phyloP scores from a whole-genome alignment of 2,797 vertebrate genomes.

The Taenioides sp. region DNA sequence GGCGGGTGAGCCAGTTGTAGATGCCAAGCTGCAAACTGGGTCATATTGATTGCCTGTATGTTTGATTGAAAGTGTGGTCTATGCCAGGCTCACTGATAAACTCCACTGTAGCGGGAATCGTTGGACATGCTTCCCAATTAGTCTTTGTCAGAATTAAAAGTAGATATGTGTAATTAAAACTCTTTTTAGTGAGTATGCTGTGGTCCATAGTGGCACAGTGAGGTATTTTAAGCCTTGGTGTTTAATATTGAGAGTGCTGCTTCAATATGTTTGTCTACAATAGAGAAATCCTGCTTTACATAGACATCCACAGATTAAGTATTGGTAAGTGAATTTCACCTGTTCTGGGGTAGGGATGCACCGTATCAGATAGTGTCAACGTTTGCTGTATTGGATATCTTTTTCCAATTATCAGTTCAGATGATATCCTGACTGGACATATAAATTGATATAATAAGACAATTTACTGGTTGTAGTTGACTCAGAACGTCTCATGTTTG shows the following conservation, averaged over 20 bases:
- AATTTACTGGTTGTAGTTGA: too few relatives aligned
- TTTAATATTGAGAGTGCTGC: neutral
- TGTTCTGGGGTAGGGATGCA: too few relatives aligned
- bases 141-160: neutral
- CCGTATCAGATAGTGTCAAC: too few relatives aligned
- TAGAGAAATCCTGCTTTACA: neutral
- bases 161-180: constrained; percentile 14
- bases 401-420: too few relatives aligned
- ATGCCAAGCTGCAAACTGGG: constrained; percentile 52
- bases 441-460: too few relatives aligned
- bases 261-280: neutral
- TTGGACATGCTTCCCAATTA: constrained; percentile 10
- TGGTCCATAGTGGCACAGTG: neutral
- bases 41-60: constrained; percentile 48
- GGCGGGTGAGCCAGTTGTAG: neutral
- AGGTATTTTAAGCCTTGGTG: neutral
- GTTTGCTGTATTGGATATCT: too few relatives aligned
- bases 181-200: constrained; percentile 10
- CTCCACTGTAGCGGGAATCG: constrained; percentile 12
- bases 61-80: constrained; percentile 32
- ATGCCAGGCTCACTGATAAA: constrained; percentile 16
- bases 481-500: too few relatives aligned
- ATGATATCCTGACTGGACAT: too few relatives aligned
- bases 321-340: too few relatives aligned
- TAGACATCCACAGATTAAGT: too few relatives aligned